phyloP scores from a whole-genome alignment of 2,113 vertebrate species.

The Enhydra lutris region DNA sequence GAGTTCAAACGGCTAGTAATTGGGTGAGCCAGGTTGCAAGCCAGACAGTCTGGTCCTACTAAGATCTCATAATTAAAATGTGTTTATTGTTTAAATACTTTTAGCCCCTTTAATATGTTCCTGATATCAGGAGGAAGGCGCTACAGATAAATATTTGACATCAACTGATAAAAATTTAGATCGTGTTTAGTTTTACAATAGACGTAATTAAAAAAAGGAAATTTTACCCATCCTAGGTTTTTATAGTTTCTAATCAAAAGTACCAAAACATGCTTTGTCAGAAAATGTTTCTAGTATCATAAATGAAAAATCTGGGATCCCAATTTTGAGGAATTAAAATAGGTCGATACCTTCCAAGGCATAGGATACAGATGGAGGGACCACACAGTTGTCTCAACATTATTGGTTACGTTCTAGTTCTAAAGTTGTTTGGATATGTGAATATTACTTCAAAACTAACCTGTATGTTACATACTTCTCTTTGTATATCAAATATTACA shows the following conservation, averaged over 20 bases:
- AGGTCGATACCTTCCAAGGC: neutral
- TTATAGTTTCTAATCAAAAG: constrained; percentile 12
- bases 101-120: neutral
- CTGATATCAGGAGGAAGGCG: neutral
- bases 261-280: neutral
- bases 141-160: neutral
- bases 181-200: neutral
- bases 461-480: neutral
- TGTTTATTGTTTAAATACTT: neutral
- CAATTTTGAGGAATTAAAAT: neutral
- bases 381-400: neutral
- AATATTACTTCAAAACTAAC: neutral
- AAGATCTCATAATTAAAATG: neutral
- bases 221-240: neutral
- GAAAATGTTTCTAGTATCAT: neutral
- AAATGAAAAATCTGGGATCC: neutral
- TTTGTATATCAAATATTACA: constrained; percentile 21
- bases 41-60: neutral
- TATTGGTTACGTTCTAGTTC: neutral
- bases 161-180: neutral
- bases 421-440: neutral
- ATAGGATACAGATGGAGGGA: neutral
- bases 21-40: neutral
- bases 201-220: neutral
- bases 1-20: neutral